These are phyloP conservation scores for Eupeodes corollae DNA, from an alignment of 1,140 invertebrate species.

Conservation along the genomic window DNA sequence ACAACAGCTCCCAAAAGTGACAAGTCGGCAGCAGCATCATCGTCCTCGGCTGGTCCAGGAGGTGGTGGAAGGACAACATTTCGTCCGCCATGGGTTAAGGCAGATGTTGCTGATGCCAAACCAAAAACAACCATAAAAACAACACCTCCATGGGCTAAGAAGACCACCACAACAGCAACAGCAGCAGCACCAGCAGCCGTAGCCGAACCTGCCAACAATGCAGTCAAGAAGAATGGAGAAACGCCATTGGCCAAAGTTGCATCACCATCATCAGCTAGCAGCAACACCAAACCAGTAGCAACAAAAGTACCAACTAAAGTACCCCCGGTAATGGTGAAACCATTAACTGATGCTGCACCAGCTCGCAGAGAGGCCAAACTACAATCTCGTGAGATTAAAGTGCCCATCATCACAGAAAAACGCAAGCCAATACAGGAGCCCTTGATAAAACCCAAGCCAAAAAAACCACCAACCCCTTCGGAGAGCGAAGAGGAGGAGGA, in stretches of 20 bases:
- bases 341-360: not conserved
- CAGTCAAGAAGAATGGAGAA: slow-evolving; percentile 33
- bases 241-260: slow-evolving; percentile 4
- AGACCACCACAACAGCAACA: slow-evolving; percentile 28
- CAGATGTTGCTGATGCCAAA: slow-evolving; percentile 39
- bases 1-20: slow-evolving; percentile 19
- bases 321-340: slow-evolving; percentile 5
- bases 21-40: slow-evolving; percentile 17
- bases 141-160: slow-evolving; percentile 50
- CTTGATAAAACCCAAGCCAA: not conserved
- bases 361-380: slow-evolving; percentile 5
- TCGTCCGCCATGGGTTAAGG: slow-evolving; percentile 72
- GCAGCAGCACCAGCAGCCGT: not conserved
- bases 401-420: slow-evolving; percentile 4
- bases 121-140: slow-evolving; percentile 41
- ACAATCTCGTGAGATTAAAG: slow-evolving; percentile 9
- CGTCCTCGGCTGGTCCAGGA: slow-evolving; percentile 27
- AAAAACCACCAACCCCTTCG: not conserved
- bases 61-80: slow-evolving; percentile 50
- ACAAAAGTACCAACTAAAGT: slow-evolving; percentile 2
- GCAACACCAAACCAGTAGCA: slow-evolving; percentile 1
- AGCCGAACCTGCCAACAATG: slow-evolving; percentile 2
- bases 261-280: slow-evolving; percentile 1
- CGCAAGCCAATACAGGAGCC: not conserved
- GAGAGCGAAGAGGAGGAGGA: slow-evolving; percentile 6